phyloP scores from a whole-genome alignment of 2,113 vertebrate species.

The Myrmophylax atrothorax region DNA sequence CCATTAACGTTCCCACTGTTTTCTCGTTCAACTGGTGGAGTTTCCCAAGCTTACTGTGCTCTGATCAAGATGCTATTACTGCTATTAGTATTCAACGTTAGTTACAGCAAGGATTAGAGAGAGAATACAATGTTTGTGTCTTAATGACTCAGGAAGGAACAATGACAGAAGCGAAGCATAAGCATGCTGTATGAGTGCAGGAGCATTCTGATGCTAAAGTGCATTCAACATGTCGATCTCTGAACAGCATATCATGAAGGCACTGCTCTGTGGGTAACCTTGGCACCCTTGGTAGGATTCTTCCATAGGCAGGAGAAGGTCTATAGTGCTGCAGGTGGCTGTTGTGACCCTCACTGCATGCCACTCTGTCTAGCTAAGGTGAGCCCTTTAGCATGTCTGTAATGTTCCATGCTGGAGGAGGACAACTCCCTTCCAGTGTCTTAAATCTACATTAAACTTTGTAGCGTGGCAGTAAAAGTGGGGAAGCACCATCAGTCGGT shows the following conservation, averaged over 20 bases:
- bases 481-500: no score
- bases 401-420: no score
- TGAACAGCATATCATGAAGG: constrained; percentile 55
- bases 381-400: no score
- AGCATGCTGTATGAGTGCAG: constrained; percentile 18
- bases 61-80: constrained; percentile 47
- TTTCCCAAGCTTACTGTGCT: constrained; percentile 68
- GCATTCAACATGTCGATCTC: constrained; percentile 6
- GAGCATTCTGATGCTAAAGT: neutral
- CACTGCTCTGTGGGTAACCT: no score
- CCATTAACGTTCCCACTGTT: neutral
- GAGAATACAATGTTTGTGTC: neutral
- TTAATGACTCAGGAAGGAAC: neutral
- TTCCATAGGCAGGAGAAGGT: no score
- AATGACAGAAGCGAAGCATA: constrained; percentile 39
- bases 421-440: no score
- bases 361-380: no score
- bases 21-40: neutral
- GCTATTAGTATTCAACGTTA: constrained; percentile 49
- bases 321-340: no score
- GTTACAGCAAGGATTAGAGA: constrained; percentile 48
- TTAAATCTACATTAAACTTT: no score
- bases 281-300: no score
- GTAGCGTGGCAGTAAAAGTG: no score
- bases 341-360: no score